Conservation (phyloP, 2,113 vertebrate genomes). For the Caranx ignobilis region DNA sequence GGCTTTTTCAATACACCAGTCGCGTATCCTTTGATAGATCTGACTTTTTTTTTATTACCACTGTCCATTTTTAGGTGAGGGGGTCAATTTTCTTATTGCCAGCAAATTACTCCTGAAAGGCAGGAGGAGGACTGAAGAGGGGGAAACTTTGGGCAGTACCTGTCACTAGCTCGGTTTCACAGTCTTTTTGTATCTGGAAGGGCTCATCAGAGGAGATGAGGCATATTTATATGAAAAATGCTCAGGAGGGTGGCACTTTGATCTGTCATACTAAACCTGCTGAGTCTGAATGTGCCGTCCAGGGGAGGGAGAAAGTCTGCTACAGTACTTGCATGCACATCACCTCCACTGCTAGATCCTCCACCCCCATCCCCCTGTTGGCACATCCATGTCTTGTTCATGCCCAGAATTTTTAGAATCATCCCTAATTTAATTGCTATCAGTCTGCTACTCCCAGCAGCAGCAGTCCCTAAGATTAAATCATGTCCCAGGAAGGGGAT, state of each 20-base stretch:
- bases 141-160: constrained; percentile 40
- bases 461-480: constrained; percentile 74
- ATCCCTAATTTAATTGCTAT: constrained; percentile 75
- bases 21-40: constrained; percentile 38
- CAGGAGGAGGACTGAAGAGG: constrained; percentile 28
- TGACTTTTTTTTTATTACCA: constrained; percentile 55
- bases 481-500: constrained; percentile 68
- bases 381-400: constrained; percentile 46
- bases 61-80: constrained; percentile 41
- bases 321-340: neutral
- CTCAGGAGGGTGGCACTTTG: constrained; percentile 68
- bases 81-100: constrained; percentile 78
- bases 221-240: constrained; percentile 72
- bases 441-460: constrained; percentile 63
- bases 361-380: constrained; percentile 29
- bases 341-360: constrained; percentile 16
- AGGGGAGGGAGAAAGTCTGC: constrained; percentile 26
- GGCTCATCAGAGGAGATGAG: constrained; percentile 79
- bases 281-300: constrained; percentile 40
- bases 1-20: constrained; percentile 32
- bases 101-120: constrained; percentile 76
- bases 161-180: constrained; percentile 61
- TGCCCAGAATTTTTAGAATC: constrained; percentile 70
- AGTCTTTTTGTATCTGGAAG: constrained; percentile 53
- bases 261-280: constrained; percentile 68